These are phyloP conservation scores for Cyclina sinensis DNA, from an alignment of 1,140 invertebrate genomes.

Conservation along the genomic window DNA sequence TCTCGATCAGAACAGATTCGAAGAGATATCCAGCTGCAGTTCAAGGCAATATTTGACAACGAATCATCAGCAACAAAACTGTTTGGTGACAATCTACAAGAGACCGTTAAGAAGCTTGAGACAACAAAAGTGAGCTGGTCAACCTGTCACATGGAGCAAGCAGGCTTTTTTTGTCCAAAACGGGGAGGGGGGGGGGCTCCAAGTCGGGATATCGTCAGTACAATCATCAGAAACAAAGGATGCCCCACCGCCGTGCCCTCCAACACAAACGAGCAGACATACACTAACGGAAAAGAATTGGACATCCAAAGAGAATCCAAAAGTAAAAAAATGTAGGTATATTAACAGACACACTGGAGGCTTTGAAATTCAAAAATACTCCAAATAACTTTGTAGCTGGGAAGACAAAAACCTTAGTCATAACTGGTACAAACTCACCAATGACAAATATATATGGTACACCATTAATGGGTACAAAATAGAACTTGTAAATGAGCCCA, in stretches of 20 bases:
- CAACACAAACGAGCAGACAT: conserved; percentile 15
- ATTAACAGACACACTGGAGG: not conserved
- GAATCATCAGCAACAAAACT: conserved; percentile 14
- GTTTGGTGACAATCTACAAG: conserved; percentile 4
- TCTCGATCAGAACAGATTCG: not conserved
- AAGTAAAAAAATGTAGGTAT: conserved; percentile 19
- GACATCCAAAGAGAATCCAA: not conserved
- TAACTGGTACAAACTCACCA: conserved; percentile 40
- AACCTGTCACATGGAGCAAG: not conserved
- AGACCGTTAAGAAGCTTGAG: not conserved
- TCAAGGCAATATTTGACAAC: no score
- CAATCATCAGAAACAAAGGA: not conserved
- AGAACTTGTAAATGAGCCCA: conserved; percentile 18
- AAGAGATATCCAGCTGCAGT: not conserved
- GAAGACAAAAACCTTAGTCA: conserved; percentile 9
- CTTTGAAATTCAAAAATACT: no score
- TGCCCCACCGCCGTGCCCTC: not conserved
- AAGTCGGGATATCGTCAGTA: not conserved
- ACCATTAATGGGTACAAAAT: conserved; percentile 32
- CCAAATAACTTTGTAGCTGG: no score
- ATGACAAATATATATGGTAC: conserved; percentile 53
- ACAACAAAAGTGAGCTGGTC: not conserved
- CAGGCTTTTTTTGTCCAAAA: conserved; percentile 20
- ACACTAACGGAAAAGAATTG: not conserved
- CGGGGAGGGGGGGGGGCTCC: not conserved